Base-by-base conservation (phyloP, 2,113 vertebrate genomes). In the Emydocephalus ijimae region DNA sequence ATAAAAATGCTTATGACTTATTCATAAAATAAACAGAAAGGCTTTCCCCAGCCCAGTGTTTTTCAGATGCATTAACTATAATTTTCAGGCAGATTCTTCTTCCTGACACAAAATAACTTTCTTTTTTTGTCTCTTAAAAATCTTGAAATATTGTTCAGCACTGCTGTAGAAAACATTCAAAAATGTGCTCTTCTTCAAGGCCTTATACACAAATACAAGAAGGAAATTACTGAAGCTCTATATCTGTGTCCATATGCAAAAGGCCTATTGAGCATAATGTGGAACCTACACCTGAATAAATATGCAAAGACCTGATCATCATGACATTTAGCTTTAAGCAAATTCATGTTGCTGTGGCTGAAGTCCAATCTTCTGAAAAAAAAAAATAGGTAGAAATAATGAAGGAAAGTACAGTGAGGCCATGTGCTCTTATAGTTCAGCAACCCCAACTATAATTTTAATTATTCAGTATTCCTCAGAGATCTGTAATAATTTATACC, bases 361-460 rank as follows among this genome's bases (percentile, higher is more conserved):
- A 94, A 93, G 24, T 88, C 57, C 91, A 92, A 93, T 61, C 54
- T 91, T 52, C n/a, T 88, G 92, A 90, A 87, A 95, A 48, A 87
- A 95, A 48, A 48, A 95, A 34, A 95, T 10, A 9, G 69, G 52
- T 9, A 89, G 89, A 92, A 95, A 24, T 89, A 94, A 96, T 93
- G 85, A 93, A 91, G 89, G 48, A 94, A 92, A 94, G 92, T 69
- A 23, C 81, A 57, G 55, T 52, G 39, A 91, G 48, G 26, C 87
- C 15, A 86, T 10, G 87, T 94, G 34, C 4, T 85, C 59, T 92
- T 23, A 69, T 26, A 12, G 43, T 0, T 89, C 3, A 1, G 3
- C 86, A 87, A 88, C 26, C 59, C 59, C 59, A 48, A 8, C 87
- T 57, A 39, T 86, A 24, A 21, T 88, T 92, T 90, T 94, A 91